Evolutionary conservation across 2,888 invertebrate genomes (phyloP).

Genomic region (Lasius fuliginosus): DNA sequence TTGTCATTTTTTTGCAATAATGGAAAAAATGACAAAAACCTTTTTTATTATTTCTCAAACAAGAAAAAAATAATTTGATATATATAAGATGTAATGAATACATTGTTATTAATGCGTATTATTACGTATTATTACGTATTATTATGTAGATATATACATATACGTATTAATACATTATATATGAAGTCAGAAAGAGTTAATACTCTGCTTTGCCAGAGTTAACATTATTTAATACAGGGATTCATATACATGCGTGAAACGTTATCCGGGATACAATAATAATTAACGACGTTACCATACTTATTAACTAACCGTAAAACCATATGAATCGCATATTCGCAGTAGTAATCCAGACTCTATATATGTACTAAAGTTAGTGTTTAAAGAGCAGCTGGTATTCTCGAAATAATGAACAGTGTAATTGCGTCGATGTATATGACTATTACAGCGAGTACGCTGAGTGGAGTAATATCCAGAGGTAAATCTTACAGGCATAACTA

Average conservation of each 20-base stretch:
- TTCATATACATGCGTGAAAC: background rate
- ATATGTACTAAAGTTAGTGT: conserved; percentile 31
- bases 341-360: conserved; percentile 32
- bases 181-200: background rate
- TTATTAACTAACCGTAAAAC: conserved; percentile 50
- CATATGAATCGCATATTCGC: conserved; percentile 31
- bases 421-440: conserved; percentile 35
- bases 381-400: conserved; percentile 50
- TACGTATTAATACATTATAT: background rate
- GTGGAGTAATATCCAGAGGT: conserved; percentile 22
- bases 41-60: background rate
- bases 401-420: conserved; percentile 51
- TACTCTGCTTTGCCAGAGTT: background rate
- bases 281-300: conserved; percentile 36
- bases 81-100: background rate
- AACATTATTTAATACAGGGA: conserved; percentile 3
- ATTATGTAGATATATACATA: no score
- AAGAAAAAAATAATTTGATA: background rate
- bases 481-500: conserved; percentile 34
- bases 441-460: conserved; percentile 11
- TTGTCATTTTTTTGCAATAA: background rate
- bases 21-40: background rate
- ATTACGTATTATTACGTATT: no score
- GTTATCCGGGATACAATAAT: conserved; percentile 32
- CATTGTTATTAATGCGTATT: background rate